phyloP scores from a whole-genome alignment of 2,113 vertebrate genomes.

The Eudyptes chrysolophus region DNA sequence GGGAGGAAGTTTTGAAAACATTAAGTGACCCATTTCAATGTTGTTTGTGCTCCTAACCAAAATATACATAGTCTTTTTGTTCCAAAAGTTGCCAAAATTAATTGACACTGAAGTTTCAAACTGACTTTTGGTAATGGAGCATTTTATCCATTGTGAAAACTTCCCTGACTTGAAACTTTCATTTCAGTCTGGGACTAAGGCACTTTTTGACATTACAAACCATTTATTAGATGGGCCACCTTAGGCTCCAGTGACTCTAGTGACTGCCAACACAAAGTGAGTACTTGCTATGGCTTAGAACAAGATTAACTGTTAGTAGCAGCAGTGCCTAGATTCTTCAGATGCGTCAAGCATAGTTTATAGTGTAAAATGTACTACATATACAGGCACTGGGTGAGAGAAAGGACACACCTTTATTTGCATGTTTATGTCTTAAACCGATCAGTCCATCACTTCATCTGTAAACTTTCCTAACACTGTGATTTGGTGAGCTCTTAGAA shows the following conservation, averaged over 20 bases:
- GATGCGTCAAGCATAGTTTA: neutral
- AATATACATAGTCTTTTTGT: neutral
- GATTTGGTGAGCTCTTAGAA: neutral
- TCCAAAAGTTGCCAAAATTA: neutral
- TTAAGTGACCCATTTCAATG: neutral
- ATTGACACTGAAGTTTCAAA: neutral
- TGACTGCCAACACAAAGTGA: neutral
- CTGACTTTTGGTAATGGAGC: neutral
- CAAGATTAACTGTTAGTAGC: neutral
- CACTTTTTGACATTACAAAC: neutral
- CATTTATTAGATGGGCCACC: neutral
- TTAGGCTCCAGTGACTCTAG: neutral
- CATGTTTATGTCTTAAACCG: neutral
- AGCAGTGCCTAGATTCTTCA: neutral
- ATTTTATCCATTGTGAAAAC: neutral
- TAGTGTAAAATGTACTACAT: neutral
- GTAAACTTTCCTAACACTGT: neutral
- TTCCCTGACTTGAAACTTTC: neutral
- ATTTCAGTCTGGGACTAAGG: neutral
- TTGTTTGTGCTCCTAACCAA: neutral
- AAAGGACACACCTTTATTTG: neutral
- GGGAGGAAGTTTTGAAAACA: neutral
- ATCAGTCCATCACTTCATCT: neutral
- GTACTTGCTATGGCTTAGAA: neutral
- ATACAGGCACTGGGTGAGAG: neutral